These are phyloP conservation scores for Scaptomyza reducta DNA, from an alignment of 2,888 invertebrate species.

Conservation along the genomic window DNA sequence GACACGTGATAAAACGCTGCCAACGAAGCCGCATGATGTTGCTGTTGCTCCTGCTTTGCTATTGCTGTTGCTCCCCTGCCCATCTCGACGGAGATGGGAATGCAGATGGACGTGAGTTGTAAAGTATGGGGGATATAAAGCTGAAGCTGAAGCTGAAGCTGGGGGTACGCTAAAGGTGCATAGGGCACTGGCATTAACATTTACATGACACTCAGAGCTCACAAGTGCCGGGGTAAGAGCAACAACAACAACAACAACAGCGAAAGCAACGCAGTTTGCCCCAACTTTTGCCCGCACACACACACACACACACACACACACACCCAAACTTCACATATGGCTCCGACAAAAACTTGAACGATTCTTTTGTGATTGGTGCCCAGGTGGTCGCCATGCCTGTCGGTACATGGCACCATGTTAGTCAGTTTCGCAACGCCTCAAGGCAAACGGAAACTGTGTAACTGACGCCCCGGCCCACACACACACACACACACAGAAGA, in stretches of 20 bases:
- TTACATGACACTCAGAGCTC: conserved; percentile 71
- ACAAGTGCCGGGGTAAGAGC: conserved; percentile 37
- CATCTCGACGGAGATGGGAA: conserved; percentile 9
- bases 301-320: too few relatives aligned
- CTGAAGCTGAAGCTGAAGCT: conserved; percentile 5
- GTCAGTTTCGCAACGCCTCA: conserved; percentile 60
- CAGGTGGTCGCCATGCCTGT: conserved; percentile 58
- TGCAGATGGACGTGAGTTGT: conserved; percentile 31
- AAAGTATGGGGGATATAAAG: conserved; percentile 4
- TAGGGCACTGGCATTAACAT: conserved; percentile 76
- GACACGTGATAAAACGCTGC: conserved; percentile 78
- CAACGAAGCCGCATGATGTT: conserved; percentile 45
- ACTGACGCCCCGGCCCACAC: conserved; percentile 62
- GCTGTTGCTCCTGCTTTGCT: conserved; percentile 20
- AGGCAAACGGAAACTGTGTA: conserved; percentile 75
- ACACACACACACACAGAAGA: conserved; percentile 17
- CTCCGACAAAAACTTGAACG: conserved; percentile 64
- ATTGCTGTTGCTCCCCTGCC: conserved; percentile 14
- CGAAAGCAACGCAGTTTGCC: background rate
- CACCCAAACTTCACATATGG: conserved; percentile 42
- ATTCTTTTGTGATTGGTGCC: conserved; percentile 72
- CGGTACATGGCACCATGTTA: conserved; percentile 42
- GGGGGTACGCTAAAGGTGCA: conserved; percentile 62
- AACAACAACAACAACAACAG: conserved; percentile 64
- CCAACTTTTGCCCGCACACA: conserved; percentile 25